Evolutionary conservation across 1,140 invertebrate genomes (phyloP).

Genomic region (Zelostemma sp.): DNA sequence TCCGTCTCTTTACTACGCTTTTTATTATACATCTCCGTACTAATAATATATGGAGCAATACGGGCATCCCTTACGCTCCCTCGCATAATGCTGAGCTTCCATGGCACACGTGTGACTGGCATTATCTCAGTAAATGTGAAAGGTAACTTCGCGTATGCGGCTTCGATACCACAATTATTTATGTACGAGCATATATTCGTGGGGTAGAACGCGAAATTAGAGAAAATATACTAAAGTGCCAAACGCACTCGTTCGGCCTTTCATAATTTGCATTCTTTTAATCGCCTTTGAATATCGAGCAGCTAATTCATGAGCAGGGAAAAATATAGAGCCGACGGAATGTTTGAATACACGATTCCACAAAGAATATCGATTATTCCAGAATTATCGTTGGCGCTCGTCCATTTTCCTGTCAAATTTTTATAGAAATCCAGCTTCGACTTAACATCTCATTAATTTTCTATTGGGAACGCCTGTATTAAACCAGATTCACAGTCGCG

Average conservation of each 20-base stretch:
- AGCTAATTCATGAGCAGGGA: not conserved
- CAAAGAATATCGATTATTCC: constrained; percentile 1
- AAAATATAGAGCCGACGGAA: not conserved
- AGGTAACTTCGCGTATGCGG: constrained; percentile 19
- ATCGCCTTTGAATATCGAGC: not conserved
- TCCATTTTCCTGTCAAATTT: not conserved
- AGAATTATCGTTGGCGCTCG: not conserved
- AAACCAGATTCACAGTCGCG: no score
- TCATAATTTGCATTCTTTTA: not conserved
- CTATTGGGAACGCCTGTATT: not conserved
- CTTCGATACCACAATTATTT: constrained; percentile 30
- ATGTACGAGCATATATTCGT: constrained; percentile 17
- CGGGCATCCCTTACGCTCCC: constrained; percentile 23
- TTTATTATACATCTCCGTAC: constrained; percentile 29
- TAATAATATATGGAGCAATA: constrained; percentile 27
- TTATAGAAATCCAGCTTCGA: not conserved
- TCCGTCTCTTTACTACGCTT: constrained; percentile 26
- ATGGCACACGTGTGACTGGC: constrained; percentile 50
- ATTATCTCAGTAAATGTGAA: constrained; percentile 53
- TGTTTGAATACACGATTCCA: no score
- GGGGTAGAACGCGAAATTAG: constrained; percentile 5
- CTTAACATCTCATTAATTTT: constrained; percentile 1
- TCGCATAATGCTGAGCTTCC: constrained; percentile 37
- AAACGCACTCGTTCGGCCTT: not conserved
- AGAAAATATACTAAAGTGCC: not conserved